Evolutionary conservation across 2,113 vertebrate genomes (phyloP).

Genomic region (Lutjanus erythropterus): DNA sequence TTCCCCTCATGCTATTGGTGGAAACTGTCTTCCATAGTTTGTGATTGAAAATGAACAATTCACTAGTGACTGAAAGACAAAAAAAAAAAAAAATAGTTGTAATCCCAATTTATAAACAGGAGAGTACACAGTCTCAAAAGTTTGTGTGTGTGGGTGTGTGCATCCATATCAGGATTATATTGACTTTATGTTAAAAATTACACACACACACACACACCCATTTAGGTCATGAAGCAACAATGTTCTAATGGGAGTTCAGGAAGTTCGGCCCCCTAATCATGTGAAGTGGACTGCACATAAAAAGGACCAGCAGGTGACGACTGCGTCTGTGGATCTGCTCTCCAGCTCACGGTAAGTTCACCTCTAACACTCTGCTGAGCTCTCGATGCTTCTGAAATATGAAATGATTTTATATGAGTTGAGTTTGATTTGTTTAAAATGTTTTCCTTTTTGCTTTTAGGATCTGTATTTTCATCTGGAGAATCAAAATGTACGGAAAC

Average conservation of each 20-base stretch:
- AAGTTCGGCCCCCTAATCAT: conserved; percentile 1
- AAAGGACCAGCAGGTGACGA: conserved; percentile 33
- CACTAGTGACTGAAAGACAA: neutral
- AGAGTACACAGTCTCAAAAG: neutral
- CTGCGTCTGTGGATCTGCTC: conserved; percentile 7
- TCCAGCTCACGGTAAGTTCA: conserved; percentile 42
- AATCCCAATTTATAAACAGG: neutral
- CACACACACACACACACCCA: conserved; percentile 23
- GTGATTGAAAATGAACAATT: too few species aligned
- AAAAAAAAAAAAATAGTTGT: neutral
- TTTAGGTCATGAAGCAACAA: conserved; percentile 20
- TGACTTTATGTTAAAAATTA: conserved; percentile 42
- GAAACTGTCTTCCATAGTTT: too few species aligned
- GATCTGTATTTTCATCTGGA: conserved; percentile 9
- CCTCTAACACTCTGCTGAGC: neutral
- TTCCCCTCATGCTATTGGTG: too few species aligned
- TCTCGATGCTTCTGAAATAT: neutral
- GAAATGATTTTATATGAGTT: neutral
- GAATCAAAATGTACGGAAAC: conserved; percentile 64
- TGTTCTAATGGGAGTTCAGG: conserved; percentile 1
- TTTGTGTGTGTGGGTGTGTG: conserved; percentile 6
- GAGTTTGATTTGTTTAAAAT: neutral
- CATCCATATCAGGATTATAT: neutral
- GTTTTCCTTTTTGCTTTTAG: conserved; percentile 4
- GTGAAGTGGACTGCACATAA: conserved; percentile 33